Evolutionary conservation across 2,888 invertebrate species (phyloP).

Genomic region (Deladenus siricidicola): DNA sequence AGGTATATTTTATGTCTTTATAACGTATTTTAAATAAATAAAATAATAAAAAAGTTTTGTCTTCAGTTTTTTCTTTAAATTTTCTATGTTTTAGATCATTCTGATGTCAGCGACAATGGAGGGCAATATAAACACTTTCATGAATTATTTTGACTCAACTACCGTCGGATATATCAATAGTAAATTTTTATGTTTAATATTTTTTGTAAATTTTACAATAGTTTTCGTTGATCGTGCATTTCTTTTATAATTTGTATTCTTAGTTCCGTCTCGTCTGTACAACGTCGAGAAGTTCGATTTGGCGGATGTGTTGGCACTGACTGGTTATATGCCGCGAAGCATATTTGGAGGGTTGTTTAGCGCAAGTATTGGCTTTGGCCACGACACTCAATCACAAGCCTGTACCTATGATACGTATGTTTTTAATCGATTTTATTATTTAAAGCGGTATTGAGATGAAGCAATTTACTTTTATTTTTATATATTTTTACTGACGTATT

Average conservation of each 20-base stretch:
- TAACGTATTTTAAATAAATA: background rate
- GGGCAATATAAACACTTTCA: conserved; percentile 69
- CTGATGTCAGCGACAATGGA: conserved; percentile 86
- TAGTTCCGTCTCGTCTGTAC: conserved; percentile 43
- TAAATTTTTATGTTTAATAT: conserved; percentile 40
- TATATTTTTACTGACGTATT: too few relatives aligned
- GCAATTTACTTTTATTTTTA: too few relatives aligned
- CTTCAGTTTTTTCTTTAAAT: background rate
- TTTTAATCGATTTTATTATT: too few relatives aligned
- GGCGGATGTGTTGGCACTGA: conserved; percentile 44
- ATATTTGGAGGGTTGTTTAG: conserved; percentile 18
- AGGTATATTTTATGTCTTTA: conserved; percentile 23
- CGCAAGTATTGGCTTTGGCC: background rate
- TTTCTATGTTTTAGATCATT: conserved; percentile 58
- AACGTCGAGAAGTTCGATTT: conserved; percentile 41
- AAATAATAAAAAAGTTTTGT: background rate
- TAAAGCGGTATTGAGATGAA: too few relatives aligned
- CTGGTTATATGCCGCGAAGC: conserved; percentile 18
- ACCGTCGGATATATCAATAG: conserved; percentile 68
- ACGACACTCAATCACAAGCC: background rate
- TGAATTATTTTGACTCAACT: conserved; percentile 67
- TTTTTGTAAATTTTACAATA: conserved; percentile 5
- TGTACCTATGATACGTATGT: background rate
- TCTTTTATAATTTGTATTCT: conserved; percentile 10
- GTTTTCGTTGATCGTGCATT: conserved; percentile 8